Evolutionary conservation across 2,797 vertebrate genomes (phyloP).

Genomic region (Hozukius guyotensis): DNA sequence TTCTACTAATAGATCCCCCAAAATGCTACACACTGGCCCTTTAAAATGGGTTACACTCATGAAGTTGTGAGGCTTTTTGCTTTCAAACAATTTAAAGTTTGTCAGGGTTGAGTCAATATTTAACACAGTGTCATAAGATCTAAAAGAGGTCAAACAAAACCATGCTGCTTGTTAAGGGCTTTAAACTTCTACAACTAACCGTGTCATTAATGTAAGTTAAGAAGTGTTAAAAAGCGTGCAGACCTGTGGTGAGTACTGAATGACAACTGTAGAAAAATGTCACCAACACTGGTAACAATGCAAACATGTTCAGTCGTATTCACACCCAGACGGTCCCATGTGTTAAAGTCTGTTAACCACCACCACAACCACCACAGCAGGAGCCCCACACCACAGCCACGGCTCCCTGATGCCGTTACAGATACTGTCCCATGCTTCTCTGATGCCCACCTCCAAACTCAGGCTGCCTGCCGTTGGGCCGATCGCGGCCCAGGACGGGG

Average conservation of each 20-base stretch:
- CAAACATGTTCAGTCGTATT: constrained; percentile 2
- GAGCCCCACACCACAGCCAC: constrained; percentile 26
- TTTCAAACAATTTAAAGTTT: background rate
- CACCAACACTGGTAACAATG: background rate
- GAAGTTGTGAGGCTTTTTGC: background rate
- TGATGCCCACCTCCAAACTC: constrained; percentile 94
- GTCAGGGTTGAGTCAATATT: background rate
- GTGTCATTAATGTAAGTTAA: background rate
- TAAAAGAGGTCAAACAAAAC: background rate
- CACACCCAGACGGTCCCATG: background rate
- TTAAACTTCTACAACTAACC: background rate
- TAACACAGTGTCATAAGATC: background rate
- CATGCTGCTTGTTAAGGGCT: background rate
- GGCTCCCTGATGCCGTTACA: constrained; percentile 78
- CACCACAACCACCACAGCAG: constrained; percentile 5
- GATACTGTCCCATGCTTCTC: constrained; percentile 86
- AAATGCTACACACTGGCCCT: background rate
- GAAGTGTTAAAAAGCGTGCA: background rate
- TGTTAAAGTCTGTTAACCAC: background rate
- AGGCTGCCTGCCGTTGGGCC: constrained; percentile 66
- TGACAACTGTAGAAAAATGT: background rate
- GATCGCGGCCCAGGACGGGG: constrained; percentile 83
- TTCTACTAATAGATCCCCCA: background rate
- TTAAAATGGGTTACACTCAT: background rate
- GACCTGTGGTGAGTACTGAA: background rate